Evolutionary conservation across 2,888 invertebrate genomes (phyloP).

Genomic region (Trissolcus japonicus): DNA sequence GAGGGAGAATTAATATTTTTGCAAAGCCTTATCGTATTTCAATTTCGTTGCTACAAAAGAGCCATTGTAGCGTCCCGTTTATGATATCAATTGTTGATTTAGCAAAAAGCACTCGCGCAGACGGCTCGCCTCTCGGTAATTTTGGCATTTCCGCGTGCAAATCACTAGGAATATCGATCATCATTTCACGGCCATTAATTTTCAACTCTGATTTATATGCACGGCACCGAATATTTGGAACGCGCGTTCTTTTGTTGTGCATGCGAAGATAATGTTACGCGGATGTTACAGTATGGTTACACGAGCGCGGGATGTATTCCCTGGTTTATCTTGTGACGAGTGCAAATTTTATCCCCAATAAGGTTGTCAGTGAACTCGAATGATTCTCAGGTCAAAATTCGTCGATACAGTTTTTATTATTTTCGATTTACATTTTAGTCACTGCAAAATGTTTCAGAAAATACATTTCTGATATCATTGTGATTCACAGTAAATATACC

Average conservation of each 20-base stretch:
- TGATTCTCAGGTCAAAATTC: slow-evolving; percentile 1
- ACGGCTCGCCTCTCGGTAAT: neutral
- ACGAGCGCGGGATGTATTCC: slow-evolving; percentile 17
- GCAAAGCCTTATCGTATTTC: slow-evolving; percentile 7
- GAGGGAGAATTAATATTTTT: slow-evolving; percentile 4
- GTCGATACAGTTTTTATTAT: too few species aligned
- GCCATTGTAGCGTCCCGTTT: neutral
- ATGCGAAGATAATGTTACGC: slow-evolving; percentile 36
- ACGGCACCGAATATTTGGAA: neutral
- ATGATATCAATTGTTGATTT: slow-evolving; percentile 26
- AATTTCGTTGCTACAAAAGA: slow-evolving; percentile 12
- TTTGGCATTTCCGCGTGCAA: slow-evolving; percentile 5
- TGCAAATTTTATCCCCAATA: neutral
- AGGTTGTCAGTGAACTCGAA: slow-evolving; percentile 27
- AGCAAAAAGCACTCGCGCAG: neutral
- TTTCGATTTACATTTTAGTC: too few species aligned
- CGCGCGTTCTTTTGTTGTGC: slow-evolving; percentile 28
- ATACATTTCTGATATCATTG: too few species aligned
- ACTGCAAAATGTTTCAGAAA: too few species aligned
- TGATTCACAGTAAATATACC: too few species aligned
- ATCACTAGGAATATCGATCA: slow-evolving; percentile 28
- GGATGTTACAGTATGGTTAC: slow-evolving; percentile 34
- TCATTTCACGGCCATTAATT: slow-evolving; percentile 39
- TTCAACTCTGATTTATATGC: slow-evolving; percentile 24
- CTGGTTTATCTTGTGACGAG: slow-evolving; percentile 36